Base-by-base conservation (phyloP, 1,140 invertebrate genomes). In the Heliconius eleuchia region DNA sequence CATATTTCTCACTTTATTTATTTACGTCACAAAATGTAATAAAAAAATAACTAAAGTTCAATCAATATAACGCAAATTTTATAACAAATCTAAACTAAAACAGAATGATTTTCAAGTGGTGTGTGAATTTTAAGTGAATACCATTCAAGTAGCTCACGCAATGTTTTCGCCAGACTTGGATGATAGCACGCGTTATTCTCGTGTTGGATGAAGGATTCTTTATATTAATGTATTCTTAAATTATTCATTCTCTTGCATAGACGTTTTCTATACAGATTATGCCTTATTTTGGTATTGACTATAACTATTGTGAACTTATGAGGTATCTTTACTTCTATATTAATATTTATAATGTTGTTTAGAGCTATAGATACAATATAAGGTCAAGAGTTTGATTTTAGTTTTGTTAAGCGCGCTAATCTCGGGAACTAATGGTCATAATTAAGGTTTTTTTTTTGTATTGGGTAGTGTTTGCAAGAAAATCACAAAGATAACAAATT, bases 171-270 rank as follows among this genome's bases (percentile, higher is more conserved):
- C 78, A 80, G 80, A 77, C 75, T 75, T 55, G 55, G 76, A 66
- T 75, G 72, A 57, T 74, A 46, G 42, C 84, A 83, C 83, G 84
- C 81, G 79, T 78, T 60, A 71, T 23, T 74, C 82, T 78, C 80
- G 79, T 85, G 84, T 78, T 76, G 79, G 72, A 72, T 75, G 73
- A 82, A 85, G 80, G 84, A 86, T 85, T 85, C 84, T 85, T 81
- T 74, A 78, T 82, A 81, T 83, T 86, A 83, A 87, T 85, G 78
- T 73, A 79, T 73, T 81, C 71, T 80, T 85, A 83, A 87, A 82
- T 84, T 87, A 87, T 83, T 83, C 84, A 81, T 78, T 66, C 79
- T 77, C 74, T 83, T 83, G 76, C 79, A 84, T 83, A 84, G 79
- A 82, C 78, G 81, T 86, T 85, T 84, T 86, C 84, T 83, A 85